Evolutionary conservation across 2,113 vertebrate genomes (phyloP), one percentile per base, ranked within the genome.

Genomic region (Nibea coibor): DNA sequence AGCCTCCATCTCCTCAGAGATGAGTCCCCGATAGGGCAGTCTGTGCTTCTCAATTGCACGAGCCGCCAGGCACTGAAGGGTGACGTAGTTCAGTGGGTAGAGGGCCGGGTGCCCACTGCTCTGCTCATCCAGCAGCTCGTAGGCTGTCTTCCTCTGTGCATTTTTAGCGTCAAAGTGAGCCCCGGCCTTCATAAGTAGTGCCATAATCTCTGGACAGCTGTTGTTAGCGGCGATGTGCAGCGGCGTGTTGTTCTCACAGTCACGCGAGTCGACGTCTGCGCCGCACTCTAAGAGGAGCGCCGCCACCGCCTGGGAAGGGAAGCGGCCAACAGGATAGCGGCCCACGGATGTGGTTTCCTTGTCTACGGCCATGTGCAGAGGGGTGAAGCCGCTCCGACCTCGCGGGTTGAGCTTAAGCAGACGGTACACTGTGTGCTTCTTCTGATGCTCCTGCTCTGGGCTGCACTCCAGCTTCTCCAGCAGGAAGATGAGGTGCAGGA

Each of bases 31-130:
- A 94, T 98, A 99, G 77, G 97, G 96, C 66, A 99, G 93, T 95
- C 97, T 96, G 95, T 98, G 96, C 89, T 94, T 96, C 87, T 96
- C 97, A 48, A 99, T 94, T 10, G 96, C 96, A 0, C 97, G 96
- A 57, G 97, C 97, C 0, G 97, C 97, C 92, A 99, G 96, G 95
- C 97, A 99, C 97, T 99, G 97, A 84, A 99, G 96, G 83, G 96
- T 97, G 88, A 98, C 80, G 57, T 98, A 95, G 85, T 96, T 97
- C 83, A 98, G 96, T 0, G 97, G 97, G 91, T 96, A 96, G 74
- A 99, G 92, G 64, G 94, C 94, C 68, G 96, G 96, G 86, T 95
- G 96, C 56, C 96, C 95, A 61, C 96, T 93, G 84, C 96, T 95
- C 91, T 96, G 96, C 91, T 97, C 96, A 0, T 97, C 97, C 89